Evolutionary conservation across 2,113 vertebrate genomes (phyloP), one percentile per base, ranked within the genome.

Genomic region (Psittacula cyanocephala): DNA sequence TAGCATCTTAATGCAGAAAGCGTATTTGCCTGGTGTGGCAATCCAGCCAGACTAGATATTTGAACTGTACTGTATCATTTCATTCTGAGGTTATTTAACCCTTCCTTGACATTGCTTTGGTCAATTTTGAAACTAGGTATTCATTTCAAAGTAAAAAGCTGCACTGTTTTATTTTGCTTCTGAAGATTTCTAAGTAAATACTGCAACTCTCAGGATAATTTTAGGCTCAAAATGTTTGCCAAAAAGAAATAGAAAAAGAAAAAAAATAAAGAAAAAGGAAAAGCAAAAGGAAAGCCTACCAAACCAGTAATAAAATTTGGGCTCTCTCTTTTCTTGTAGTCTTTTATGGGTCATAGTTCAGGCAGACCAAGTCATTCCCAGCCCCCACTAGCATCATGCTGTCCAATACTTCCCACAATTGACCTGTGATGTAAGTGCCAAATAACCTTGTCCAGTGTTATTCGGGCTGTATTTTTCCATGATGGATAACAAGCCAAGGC

Each of bases 1-100:
- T 28, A 49, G 11, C 33, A 11, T 37, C 17, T 47, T 41, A 80
- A 13, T 23, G 3, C 12, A 76, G 71, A 62, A 24, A 3, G 0
- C 15, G 19, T 37, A 41, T 44, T 28, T 10, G 24, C 8, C 33
- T 2, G 0, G 4, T 31, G 13, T 18, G n/a, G 23, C 25, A 46
- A 41, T 71, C 78, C 46, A 81, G 12, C 4, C 55, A 46, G 27
- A 67, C 27, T 37, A 35, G 31, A 50, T 53, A 12, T 46, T 64
- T 63, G 28, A 59, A 57, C n/a, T 80, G 13, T n/a, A 11, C 29
- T 69, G 12, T 57, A 7, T 31, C 13, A 23, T 77, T 86, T 74
- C 8, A 37, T 78, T 59, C 53, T 19, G 17, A 71, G 4, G 3
- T 86, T 74, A 31, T 83, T 86, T 84, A 84, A 75, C 43, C 8